Evolutionary conservation across 2,113 vertebrate species (phyloP).

Genomic region (Ariopsis seemanni): DNA sequence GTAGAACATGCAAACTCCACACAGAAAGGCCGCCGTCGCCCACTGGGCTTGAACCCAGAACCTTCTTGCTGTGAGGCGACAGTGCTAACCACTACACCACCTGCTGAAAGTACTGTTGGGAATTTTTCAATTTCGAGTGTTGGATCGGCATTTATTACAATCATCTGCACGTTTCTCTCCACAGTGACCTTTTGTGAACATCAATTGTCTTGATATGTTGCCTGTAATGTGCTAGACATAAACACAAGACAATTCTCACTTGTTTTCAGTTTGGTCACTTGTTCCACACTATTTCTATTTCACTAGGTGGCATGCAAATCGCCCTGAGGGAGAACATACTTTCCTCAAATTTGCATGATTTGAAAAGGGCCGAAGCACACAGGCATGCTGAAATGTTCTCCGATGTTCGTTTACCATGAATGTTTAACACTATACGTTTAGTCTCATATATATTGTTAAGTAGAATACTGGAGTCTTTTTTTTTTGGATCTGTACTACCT

Average conservation of each 20-base stretch:
- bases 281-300: not conserved
- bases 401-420: not conserved
- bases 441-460: not conserved
- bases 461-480: not conserved
- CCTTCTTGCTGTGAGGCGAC: too few species aligned
- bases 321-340: not conserved
- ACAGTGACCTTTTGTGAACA: not conserved
- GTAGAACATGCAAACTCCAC: too few species aligned
- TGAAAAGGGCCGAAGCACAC: not conserved
- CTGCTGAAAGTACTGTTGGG: not conserved
- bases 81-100: too few species aligned
- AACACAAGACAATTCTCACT: not conserved
- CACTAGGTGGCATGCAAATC: not conserved
- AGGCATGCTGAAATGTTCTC: not conserved
- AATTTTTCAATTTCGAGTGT: not conserved
- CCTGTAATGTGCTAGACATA: not conserved
- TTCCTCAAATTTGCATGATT: conserved; percentile 13
- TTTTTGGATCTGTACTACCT: not conserved
- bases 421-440: not conserved
- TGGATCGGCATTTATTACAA: not conserved
- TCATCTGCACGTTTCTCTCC: not conserved
- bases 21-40: too few species aligned
- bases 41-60: too few species aligned
- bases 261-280: not conserved
- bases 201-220: not conserved